Percentiles rank a stretch among this genome's conserved stretches.
Evolutionary conservation across 2,888 invertebrate species (phyloP).

Genomic region (Drosophila diplacantha): DNA sequence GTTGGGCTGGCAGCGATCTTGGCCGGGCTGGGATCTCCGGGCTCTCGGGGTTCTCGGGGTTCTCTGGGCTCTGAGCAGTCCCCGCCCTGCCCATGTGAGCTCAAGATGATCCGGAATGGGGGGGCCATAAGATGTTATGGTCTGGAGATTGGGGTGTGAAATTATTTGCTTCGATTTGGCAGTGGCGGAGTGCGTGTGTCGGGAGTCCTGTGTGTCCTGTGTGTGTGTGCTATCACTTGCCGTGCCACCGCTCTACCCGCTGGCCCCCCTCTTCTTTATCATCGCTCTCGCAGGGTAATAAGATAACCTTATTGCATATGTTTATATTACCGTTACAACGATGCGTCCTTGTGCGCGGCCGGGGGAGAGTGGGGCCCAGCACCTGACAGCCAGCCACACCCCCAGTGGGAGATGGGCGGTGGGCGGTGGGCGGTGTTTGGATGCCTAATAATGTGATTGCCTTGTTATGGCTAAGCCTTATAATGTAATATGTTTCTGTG

Average conservation of each 20-base stretch:
- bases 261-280: slow-evolving; percentile 24
- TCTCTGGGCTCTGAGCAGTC: no score
- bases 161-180: slow-evolving; percentile 43
- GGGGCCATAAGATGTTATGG: slow-evolving; percentile 8
- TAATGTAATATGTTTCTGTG: slow-evolving; percentile 64
- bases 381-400: slow-evolving; percentile 27
- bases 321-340: slow-evolving; percentile 63
- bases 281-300: slow-evolving; percentile 53
- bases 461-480: slow-evolving; percentile 72
- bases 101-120: slow-evolving; percentile 19
- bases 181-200: neutral
- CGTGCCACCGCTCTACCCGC: slow-evolving; percentile 3
- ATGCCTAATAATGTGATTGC: slow-evolving; percentile 71
- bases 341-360: slow-evolving; percentile 10
- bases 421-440: slow-evolving; percentile 12
- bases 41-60: neutral
- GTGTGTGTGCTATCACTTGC: slow-evolving; percentile 43
- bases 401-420: neutral
- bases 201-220: neutral
- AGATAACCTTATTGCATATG: slow-evolving; percentile 71
- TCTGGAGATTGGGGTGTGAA: slow-evolving; percentile 26
- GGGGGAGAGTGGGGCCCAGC: neutral
- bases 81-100: slow-evolving; percentile 4
- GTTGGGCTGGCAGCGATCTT: slow-evolving; percentile 11
- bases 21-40: slow-evolving; percentile 7